These are phyloP conservation scores for Zingel zingel DNA, from an alignment of 2,113 vertebrate genomes.

Conservation along the genomic window DNA sequence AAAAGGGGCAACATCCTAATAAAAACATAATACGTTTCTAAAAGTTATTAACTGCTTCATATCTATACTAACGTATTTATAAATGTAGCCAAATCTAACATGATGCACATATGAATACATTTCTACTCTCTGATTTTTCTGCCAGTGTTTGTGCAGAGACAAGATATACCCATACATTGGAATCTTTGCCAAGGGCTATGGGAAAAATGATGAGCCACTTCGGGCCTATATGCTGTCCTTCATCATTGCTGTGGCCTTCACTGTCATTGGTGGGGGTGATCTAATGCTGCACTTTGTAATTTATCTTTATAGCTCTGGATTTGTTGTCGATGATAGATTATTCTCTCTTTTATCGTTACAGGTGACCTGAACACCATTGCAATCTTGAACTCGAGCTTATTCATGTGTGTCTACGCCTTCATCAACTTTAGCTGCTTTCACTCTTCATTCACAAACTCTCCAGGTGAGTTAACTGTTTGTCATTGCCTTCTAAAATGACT, in stretches of 20 bases:
- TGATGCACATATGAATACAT: not conserved
- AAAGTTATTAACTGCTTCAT: not conserved
- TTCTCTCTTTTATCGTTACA: constrained; percentile 36
- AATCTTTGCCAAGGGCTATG: constrained; percentile 86
- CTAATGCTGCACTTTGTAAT: not conserved
- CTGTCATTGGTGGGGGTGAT: constrained; percentile 82
- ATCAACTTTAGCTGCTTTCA: constrained; percentile 89
- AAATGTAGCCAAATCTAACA: not conserved
- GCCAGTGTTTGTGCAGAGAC: constrained; percentile 85
- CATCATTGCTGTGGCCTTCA: constrained; percentile 81
- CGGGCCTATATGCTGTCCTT: constrained; percentile 83
- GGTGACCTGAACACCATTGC: constrained; percentile 83
- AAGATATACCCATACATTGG: constrained; percentile 83
- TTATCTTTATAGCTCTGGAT: not conserved
- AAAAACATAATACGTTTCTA: too few species aligned
- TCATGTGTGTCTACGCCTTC: constrained; percentile 85
- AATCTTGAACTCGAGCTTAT: constrained; percentile 85
- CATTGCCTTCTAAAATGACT: not conserved
- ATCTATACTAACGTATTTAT: not conserved
- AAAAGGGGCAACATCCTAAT: not conserved
- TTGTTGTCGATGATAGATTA: not conserved
- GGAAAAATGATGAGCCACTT: constrained; percentile 83
- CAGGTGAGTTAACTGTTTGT: constrained; percentile 69
- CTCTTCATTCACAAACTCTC: constrained; percentile 84
- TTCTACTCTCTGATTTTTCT: constrained; percentile 11